Base-by-base conservation (phyloP, 2,888 invertebrate species). In the Geotrupes spiniger region DNA sequence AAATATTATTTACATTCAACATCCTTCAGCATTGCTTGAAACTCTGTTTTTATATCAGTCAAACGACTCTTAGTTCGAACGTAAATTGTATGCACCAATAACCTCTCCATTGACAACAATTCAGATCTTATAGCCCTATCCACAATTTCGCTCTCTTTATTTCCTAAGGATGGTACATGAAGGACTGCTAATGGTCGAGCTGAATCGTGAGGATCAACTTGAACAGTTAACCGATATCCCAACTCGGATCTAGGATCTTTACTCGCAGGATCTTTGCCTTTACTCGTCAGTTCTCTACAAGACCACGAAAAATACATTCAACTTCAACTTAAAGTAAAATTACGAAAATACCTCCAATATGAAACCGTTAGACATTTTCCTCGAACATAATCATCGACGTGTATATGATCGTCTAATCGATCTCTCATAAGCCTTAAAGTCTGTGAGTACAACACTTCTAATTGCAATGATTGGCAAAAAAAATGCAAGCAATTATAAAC, bases 1-100 rank as follows among this genome's bases (percentile, higher is more conserved):
- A 21, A 21, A 4, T 21, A 4, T 56, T 53, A 74, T 79, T 78
- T 74, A 82, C 87, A 85, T 69, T 87, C 87, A 8, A 84, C 80
- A 59, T 85, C 83, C 66, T 84, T 84, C 21, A 85, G 75, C 68
- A 88, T 78, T 26, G 81, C 80, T 61, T 84, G 83, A 40, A 91
- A 74, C 63, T 89, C 82, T 54, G 88, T 83, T 69, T 88, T 89
- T 25, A 94, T 80, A 66, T 94, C 92, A 28, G 81, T 81, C 9
- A 95, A 77, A 33, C 95, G 80, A 55, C 89, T 87, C 43, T 90
- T 82, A 0, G 94, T 92, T 58, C 97, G 81, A 46, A 95, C 89
- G 67, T 97, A 95, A 59, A 97, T 94, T 0, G 96, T 96, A 69
- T 95, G 94, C 4, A 96, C 94, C 27, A 97, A 78, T 42, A 97